Percentiles rank a stretch among this genome's conserved stretches.
Evolutionary conservation across 2,888 invertebrate species (phyloP).

Genomic region (Polydrusus cervinus): DNA sequence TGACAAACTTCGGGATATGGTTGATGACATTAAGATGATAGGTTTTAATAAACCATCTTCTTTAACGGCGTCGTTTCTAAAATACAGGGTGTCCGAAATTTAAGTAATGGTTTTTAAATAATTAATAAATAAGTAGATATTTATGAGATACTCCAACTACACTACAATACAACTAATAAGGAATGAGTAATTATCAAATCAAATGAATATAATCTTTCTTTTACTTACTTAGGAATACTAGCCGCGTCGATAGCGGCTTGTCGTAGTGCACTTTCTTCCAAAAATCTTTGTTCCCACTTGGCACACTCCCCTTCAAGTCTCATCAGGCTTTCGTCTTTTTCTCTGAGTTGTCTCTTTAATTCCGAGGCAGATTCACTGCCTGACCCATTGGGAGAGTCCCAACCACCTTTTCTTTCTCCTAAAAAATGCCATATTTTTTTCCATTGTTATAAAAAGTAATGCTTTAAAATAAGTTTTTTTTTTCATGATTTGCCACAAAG

Average conservation of each 20-base stretch:
- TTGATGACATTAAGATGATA: no score
- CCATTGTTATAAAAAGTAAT: no score
- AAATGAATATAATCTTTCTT: not conserved
- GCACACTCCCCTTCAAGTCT: conserved; percentile 86
- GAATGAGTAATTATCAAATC: no score
- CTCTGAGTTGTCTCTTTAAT: conserved; percentile 78
- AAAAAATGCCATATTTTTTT: not conserved
- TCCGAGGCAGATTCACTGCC: conserved; percentile 76
- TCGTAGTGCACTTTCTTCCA: conserved; percentile 86
- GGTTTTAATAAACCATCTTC: no score
- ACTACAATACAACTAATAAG: no score
- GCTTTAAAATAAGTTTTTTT: no score
- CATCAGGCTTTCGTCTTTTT: conserved; percentile 83
- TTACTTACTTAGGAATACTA: conserved; percentile 79
- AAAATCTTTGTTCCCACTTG: conserved; percentile 89
- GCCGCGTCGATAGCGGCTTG: conserved; percentile 89
- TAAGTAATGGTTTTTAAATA: no score
- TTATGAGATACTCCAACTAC: not conserved
- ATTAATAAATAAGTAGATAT: no score
- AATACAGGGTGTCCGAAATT: no score
- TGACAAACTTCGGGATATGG: no score
- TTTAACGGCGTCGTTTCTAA: no score
- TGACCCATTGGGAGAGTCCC: conserved; percentile 68
- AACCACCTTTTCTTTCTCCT: conserved; percentile 63
- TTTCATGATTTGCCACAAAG: no score